These are phyloP conservation scores for Thyatira batis DNA, from an alignment of 2,888 invertebrate genomes.

Conservation along the genomic window DNA sequence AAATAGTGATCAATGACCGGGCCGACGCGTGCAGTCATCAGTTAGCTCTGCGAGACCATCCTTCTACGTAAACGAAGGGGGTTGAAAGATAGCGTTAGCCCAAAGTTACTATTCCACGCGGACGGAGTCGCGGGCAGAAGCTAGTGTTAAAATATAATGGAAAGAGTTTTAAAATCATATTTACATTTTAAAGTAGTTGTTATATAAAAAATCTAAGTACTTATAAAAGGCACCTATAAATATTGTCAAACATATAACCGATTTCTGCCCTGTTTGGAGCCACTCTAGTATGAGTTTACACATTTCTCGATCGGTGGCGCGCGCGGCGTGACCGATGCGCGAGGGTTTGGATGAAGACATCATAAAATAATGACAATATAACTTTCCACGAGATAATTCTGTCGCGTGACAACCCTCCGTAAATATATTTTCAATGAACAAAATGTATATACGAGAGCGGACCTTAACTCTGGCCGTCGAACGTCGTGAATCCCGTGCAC, in stretches of 20 bases:
- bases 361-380: conserved; percentile 75
- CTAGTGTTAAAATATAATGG: too few relatives aligned
- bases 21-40: too few relatives aligned
- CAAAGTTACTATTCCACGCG: too few relatives aligned
- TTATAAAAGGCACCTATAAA: too few relatives aligned
- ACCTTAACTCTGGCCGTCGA: conserved; percentile 9
- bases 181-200: too few relatives aligned
- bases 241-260: conserved; percentile 29
- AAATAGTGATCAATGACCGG: too few relatives aligned
- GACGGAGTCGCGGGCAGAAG: too few relatives aligned
- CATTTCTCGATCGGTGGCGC: conserved; percentile 44
- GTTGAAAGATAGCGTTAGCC: too few relatives aligned
- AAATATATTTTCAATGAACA: conserved; percentile 18
- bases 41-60: too few relatives aligned
- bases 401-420: conserved; percentile 51
- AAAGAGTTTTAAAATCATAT: too few relatives aligned
- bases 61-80: too few relatives aligned
- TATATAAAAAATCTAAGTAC: not conserved
- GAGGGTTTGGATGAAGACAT: conserved; percentile 60
- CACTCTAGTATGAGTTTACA: conserved; percentile 49
- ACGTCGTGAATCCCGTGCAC: conserved; percentile 9
- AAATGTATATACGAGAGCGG: not conserved
- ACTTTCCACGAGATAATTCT: conserved; percentile 57
- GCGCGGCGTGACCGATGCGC: conserved; percentile 44
- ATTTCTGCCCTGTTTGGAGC: conserved; percentile 44